Percentiles rank a stretch among this genome's conserved stretches.
phyloP scores from a whole-genome alignment of 2,797 vertebrate species.

The Enteromius unitaeniatus region DNA sequence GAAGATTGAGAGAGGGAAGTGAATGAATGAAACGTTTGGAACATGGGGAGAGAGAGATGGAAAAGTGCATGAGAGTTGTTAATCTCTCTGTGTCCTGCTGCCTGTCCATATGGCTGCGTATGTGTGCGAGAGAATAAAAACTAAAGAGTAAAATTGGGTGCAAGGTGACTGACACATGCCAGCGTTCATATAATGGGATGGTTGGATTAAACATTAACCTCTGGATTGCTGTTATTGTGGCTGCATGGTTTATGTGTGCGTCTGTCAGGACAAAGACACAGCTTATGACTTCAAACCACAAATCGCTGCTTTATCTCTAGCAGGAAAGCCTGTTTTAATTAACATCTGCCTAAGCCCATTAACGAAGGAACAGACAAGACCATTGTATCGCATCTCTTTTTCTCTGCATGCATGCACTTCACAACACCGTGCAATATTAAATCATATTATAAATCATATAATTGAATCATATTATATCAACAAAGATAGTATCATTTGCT shows the following conservation, averaged over 20 bases:
- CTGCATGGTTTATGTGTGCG: conserved; percentile 21
- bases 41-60: conserved; percentile 26
- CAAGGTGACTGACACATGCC: conserved; percentile 32
- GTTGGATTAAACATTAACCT: conserved; percentile 23
- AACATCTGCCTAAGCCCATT: conserved; percentile 66
- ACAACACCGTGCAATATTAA: not conserved
- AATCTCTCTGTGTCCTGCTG: conserved; percentile 59
- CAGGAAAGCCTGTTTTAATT: conserved; percentile 69
- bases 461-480: not conserved
- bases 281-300: conserved; percentile 54
- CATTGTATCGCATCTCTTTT: conserved; percentile 50
- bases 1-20: conserved; percentile 26
- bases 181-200: conserved; percentile 2
- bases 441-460: too few species aligned
- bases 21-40: conserved; percentile 11
- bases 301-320: conserved; percentile 55
- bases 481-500: not conserved
- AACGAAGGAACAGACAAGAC: conserved; percentile 62
- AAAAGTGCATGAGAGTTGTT: conserved; percentile 48
- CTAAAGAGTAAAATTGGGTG: conserved; percentile 22
- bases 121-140: conserved; percentile 17
- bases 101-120: conserved; percentile 56
- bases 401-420: not conserved
- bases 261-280: conserved; percentile 53
- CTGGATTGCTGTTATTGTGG: conserved; percentile 30